Conservation (phyloP, 2,797 vertebrate genomes). For the Muscicapa comitata region DNA sequence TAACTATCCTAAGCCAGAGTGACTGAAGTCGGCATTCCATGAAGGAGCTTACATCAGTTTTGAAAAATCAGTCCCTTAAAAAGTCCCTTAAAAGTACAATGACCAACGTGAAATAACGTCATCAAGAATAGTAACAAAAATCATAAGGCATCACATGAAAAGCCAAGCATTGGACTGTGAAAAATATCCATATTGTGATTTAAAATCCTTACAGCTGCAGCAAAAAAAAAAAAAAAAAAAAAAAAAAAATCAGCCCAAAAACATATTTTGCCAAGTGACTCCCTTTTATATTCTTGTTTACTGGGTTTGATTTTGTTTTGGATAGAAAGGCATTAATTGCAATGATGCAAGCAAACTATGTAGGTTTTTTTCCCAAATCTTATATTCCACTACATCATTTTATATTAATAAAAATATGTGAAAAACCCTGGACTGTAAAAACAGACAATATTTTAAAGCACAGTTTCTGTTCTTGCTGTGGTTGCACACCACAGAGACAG, state of each 20-base stretch:
- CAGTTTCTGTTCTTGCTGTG: conserved; percentile 27
- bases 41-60: not conserved
- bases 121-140: not conserved
- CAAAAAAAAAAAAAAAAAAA: not conserved
- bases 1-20: not conserved
- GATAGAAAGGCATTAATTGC: not conserved
- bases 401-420: not conserved
- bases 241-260: not conserved
- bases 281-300: not conserved
- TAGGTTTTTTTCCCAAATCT: not conserved
- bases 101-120: not conserved
- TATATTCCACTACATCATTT: not conserved
- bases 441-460: conserved; percentile 10
- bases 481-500: conserved; percentile 32
- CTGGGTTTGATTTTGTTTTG: not conserved
- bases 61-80: not conserved
- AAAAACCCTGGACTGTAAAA: not conserved
- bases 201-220: not conserved
- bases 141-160: not conserved
- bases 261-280: not conserved
- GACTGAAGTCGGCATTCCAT: not conserved
- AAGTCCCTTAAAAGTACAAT: not conserved
- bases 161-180: not conserved
- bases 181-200: not conserved
- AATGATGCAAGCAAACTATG: not conserved